Base-by-base conservation (phyloP, 2,113 vertebrate genomes). In the Canis aureus region DNA sequence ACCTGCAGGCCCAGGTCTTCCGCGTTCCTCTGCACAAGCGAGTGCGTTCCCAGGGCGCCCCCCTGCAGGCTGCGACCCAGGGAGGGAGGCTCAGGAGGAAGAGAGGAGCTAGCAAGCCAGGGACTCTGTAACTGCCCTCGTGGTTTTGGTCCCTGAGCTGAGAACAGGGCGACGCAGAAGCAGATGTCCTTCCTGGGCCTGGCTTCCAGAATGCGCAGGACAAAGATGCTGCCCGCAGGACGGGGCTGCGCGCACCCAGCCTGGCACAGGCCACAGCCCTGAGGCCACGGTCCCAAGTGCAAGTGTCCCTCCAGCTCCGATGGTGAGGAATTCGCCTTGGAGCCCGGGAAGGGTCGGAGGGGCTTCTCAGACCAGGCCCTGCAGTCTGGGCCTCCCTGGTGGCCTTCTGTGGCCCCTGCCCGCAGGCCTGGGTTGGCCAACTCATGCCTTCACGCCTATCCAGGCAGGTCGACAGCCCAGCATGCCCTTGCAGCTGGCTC, bases 401-500 rank as follows among this genome's bases (percentile, higher is more conserved):
- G 29, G 4, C 35, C 3, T 8, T 8, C 76, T 6, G 15, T 10
- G 13, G 38, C 17, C 32, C 49, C 1, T 10, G 32, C 25, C 57
- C 38, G 55, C 23, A 13, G 49, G 43, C 57, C 17, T 29, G 60
- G 53, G 19, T 66, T 55, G 9, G 1, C 59, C 69, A 25, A 13
- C 27, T 43, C 57, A 64, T 0, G 19, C 55, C 19, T 19, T 60
- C 20, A 5, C 29, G 67, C 27, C 43, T 43, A 0, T 10, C 15
- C 16, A 57, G 67, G 27, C 0, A 0, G 9, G 60, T 1, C 7
- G 0, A 19, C 53, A 38, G 43, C 20, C 76, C 11, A 25, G 17
- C 5, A n/a, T 78, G 55, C 3, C 62, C 60, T 11, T 20, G 1
- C 10, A 29, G 74, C 59, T 22, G n/a, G 29, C 35, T 25, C 25